Base-by-base conservation (phyloP, 2,113 vertebrate genomes). In the Morone chrysops region DNA sequence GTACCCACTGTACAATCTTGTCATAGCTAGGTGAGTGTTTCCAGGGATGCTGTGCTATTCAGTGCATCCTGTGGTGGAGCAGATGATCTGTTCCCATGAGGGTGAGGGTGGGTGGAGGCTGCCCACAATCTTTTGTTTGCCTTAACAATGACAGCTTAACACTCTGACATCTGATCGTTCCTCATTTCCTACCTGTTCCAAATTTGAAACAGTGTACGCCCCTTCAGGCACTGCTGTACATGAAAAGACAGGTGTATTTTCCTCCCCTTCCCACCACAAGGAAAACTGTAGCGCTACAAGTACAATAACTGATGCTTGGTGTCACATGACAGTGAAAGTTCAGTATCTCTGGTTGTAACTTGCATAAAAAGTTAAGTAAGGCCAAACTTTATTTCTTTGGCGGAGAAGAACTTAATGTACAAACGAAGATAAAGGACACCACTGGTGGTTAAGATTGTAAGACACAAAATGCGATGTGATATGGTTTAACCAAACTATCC, bases 41-140 rank as follows among this genome's bases (percentile, higher is more conserved):
- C 20, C 41, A 7, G 31, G 48, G 65, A 66, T 62, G 66, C n/a
- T 47, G 20, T 50, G 74, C 20, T 78, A 56, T 83, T 87, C 63
- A 41, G 4, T 77, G 78, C 40, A 70, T 75, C 59, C 62, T 65
- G 57, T 25, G 65, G 70, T 70, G 56, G 72, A 60, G 67, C 85
- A 85, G 80, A 81, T 85, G 76, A 87, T 61, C 74, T 70, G 45
- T 89, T 90, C 82, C 78, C 88, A 85, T 48, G 61, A 68, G 61
- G 54, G 16, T 3, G 43, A 63, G 36, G 54, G 59, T 61, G 78
- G 78, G 70, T 18, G 56, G 83, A 76, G 76, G 53, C 82, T 61
- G 85, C 48, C 48, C 70, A 65, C 68, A 80, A 87, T 73, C 84
- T 85, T 92, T 93, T 93, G 87, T 91, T 76, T 36, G 65, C 73